A percentile compares a stretch with the other conserved stretches of the same genome.
Conservation (phyloP, 23 tunicate species). For the Trididemnum clinides region DNA sequence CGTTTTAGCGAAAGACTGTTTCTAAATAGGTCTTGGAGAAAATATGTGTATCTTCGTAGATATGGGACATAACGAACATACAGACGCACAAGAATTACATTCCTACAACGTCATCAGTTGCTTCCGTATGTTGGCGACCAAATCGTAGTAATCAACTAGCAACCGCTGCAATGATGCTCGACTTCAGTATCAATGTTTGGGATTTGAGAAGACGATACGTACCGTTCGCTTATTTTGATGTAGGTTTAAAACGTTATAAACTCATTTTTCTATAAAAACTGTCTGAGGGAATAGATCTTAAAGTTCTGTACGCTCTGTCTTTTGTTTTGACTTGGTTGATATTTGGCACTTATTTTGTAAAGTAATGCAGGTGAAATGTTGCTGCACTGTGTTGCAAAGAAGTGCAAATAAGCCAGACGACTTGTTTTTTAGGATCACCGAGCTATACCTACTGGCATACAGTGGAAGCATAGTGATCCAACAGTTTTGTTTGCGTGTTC, state of each 20-base stretch:
- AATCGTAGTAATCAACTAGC: conserved; percentile 69
- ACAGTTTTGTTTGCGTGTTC: conserved; percentile 68
- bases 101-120: conserved; percentile 66
- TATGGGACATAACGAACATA: conserved; percentile 61
- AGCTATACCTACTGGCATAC: conserved; percentile 64
- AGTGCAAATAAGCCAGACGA: too few species aligned
- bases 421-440: conserved; percentile 37
- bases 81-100: conserved; percentile 23
- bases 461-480: conserved; percentile 71
- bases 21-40: too few species aligned
- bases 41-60: too few species aligned
- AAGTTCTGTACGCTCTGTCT: too few species aligned
- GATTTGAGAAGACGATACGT: conserved; percentile 71
- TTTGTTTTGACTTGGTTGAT: too few species aligned
- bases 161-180: conserved; percentile 82
- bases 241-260: not conserved
- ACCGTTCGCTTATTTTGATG: conserved; percentile 84
- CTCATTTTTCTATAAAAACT: not conserved
- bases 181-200: conserved; percentile 76
- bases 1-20: too few species aligned
- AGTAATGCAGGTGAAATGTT: too few species aligned
- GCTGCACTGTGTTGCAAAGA: too few species aligned
- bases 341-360: too few species aligned
- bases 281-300: too few species aligned
- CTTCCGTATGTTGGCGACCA: conserved; percentile 76